These are phyloP conservation scores for Harpagifer antarcticus DNA, from an alignment of 2,797 vertebrate genomes.

Conservation along the genomic window DNA sequence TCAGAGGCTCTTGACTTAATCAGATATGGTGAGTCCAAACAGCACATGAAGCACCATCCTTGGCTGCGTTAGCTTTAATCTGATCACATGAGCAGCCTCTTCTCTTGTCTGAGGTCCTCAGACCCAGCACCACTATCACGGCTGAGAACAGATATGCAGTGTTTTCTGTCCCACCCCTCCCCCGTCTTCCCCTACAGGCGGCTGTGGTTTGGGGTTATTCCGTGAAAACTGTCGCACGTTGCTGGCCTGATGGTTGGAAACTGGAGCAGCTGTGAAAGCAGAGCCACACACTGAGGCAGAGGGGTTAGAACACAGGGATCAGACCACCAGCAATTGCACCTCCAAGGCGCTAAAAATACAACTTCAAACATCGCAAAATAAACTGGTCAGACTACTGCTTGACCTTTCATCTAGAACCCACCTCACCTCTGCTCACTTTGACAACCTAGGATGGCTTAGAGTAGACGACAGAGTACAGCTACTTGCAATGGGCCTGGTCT, in stretches of 20 bases:
- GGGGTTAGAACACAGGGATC: constrained; percentile 24
- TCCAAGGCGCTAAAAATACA: no score
- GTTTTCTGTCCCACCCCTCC: background rate
- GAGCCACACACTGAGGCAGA: constrained; percentile 25
- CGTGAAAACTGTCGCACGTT: constrained; percentile 3
- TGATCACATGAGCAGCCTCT: constrained; percentile 42
- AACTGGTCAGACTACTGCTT: no score
- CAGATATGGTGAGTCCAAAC: constrained; percentile 23
- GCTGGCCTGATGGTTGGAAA: constrained; percentile 30
- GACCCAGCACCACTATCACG: constrained; percentile 5
- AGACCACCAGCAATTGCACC: constrained; percentile 28
- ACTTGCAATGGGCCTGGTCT: no score
- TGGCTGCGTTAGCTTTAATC: constrained; percentile 34
- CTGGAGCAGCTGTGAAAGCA: constrained; percentile 74
- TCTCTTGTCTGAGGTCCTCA: constrained; percentile 9
- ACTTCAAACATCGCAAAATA: no score
- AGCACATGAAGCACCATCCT: constrained; percentile 50
- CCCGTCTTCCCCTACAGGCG: background rate
- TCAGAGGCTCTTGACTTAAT: constrained; percentile 39
- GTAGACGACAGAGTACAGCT: no score
- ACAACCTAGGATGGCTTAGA: no score
- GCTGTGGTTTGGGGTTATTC: constrained; percentile 24
- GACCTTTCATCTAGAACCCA: no score
- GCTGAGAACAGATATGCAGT: constrained; percentile 22
- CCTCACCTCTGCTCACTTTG: no score